phyloP scores from a whole-genome alignment of 2,113 vertebrate genomes.

The rat (Rattus norvegicus) region GRCr8 NC_086033.1:15298001-15298500 shows the following conservation, averaged over 20 bases:
- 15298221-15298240: not conserved
- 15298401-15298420: not conserved
- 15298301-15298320: not conserved
- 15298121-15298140: not conserved
- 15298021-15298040: not conserved
- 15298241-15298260: not conserved
- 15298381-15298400: not conserved
- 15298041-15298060: not conserved
- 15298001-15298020: not conserved
- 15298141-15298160: not conserved
- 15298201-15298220: not conserved
- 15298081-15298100: not conserved
- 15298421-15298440: conserved; percentile 27
- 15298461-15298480: not conserved
- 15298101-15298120: not conserved
- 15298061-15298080: no score
- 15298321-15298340: not conserved
- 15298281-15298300: not conserved
- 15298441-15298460: not conserved
- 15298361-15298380: not conserved
- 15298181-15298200: not conserved
- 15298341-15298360: not conserved
- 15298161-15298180: not conserved
- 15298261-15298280: not conserved
- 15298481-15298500: not conserved